These are phyloP conservation scores for Phymorhynchus buccinoides DNA, from an alignment of 1,140 invertebrate species.

Conservation along the genomic window DNA sequence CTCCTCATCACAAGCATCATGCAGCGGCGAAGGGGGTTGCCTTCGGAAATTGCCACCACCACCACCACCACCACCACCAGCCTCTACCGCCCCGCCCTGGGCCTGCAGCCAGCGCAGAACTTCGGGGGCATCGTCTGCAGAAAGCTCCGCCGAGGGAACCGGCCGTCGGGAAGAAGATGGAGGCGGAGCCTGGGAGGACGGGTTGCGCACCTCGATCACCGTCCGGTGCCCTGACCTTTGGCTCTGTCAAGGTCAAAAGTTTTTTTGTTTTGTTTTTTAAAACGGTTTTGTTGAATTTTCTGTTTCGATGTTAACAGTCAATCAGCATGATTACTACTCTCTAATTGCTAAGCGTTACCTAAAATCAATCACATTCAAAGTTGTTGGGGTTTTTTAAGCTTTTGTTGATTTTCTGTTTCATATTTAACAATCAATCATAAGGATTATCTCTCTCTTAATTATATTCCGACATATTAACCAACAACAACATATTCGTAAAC, in stretches of 20 bases:
- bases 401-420: too few species aligned
- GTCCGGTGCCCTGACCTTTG: background rate
- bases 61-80: slow-evolving; percentile 8
- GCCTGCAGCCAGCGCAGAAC: slow-evolving; percentile 36
- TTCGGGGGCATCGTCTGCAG: slow-evolving; percentile 26
- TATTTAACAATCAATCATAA: too few species aligned
- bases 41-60: slow-evolving; percentile 9
- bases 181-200: slow-evolving; percentile 31
- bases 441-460: too few species aligned
- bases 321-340: too few species aligned
- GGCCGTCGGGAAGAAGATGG: slow-evolving; percentile 33
- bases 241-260: slow-evolving; percentile 24
- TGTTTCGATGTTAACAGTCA: background rate
- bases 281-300: background rate
- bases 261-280: background rate
- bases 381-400: too few species aligned
- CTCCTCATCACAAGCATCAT: slow-evolving; percentile 63
- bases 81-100: slow-evolving; percentile 10
- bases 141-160: slow-evolving; percentile 32
- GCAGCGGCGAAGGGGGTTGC: slow-evolving; percentile 59
- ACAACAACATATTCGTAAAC: too few species aligned
- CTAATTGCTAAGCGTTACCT: too few species aligned
- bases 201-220: slow-evolving; percentile 28
- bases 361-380: too few species aligned
- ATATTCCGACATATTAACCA: too few species aligned